Evolutionary conservation across 2,888 invertebrate species (phyloP).

Genomic region (Lycaena phlaeas): DNA sequence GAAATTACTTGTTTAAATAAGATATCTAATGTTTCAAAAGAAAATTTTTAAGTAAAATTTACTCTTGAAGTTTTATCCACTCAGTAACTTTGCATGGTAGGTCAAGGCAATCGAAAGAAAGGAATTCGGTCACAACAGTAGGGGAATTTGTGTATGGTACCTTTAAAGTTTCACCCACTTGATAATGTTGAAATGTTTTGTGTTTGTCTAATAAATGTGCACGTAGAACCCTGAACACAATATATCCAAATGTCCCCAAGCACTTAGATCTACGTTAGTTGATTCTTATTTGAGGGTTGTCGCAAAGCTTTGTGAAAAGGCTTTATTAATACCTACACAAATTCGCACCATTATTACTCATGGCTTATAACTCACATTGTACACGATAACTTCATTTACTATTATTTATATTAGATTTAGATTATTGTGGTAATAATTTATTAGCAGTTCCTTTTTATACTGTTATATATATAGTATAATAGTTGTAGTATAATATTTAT

Average conservation of each 20-base stretch:
- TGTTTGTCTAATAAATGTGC: slow-evolving; percentile 49
- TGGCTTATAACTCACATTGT: slow-evolving; percentile 5
- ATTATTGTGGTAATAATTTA: too few relatives aligned
- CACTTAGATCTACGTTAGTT: slow-evolving; percentile 14
- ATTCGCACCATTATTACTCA: slow-evolving; percentile 43
- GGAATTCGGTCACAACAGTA: slow-evolving; percentile 32
- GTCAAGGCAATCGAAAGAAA: slow-evolving; percentile 30
- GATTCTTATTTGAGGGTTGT: slow-evolving; percentile 9
- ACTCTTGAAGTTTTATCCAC: slow-evolving; percentile 29
- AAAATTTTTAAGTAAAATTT: background rate
- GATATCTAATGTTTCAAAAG: background rate
- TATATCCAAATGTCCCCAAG: slow-evolving; percentile 17
- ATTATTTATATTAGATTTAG: slow-evolving; percentile 1
- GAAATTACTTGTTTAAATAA: slow-evolving; percentile 2
- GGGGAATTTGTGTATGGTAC: slow-evolving; percentile 72
- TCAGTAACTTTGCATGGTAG: slow-evolving; percentile 52
- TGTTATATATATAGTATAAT: too few relatives aligned
- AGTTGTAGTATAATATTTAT: too few relatives aligned
- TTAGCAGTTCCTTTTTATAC: too few relatives aligned
- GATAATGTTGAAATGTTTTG: slow-evolving; percentile 42
- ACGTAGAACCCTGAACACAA: slow-evolving; percentile 41
- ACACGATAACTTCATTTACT: slow-evolving; percentile 2
- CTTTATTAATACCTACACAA: slow-evolving; percentile 70
- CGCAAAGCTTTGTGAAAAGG: slow-evolving; percentile 26
- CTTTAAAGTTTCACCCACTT: slow-evolving; percentile 73